Base-by-base conservation (phyloP, 2,888 invertebrate genomes). In the Papilio demoleus region DNA sequence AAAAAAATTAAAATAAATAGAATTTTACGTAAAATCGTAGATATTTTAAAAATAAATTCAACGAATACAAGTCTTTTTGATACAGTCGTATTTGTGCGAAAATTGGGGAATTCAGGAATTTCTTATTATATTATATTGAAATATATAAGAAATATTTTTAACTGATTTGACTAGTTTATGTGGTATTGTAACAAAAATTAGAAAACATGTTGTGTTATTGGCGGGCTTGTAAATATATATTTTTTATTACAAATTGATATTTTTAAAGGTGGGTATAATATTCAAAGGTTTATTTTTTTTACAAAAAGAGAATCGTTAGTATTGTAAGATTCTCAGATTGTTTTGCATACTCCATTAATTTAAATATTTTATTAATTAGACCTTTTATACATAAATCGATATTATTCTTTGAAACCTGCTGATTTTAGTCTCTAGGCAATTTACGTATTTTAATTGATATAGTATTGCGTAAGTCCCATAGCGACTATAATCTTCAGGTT, bases 1-100 rank as follows among this genome's bases (percentile, higher is more conserved):
- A 50, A 61, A 66, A 38, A 24, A 59, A 22, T 31, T 22, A 59
- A 66, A 53, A 17, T 36, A 64, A 56, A 64, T 27, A 56, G 9
- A 38, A 11, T 42, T n/a, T 24, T 17, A 40, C 17, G 19, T 56
- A 42, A 27, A 19, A 31, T 19, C 17, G 6, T 47, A 27, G 6
- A 0, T 5, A 31, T 56, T n/a, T n/a, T 31, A 53, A 47, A 47
- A 22, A 42, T 19, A 45, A 45, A 11, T 22, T 47, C 47, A 47
- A 53, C 2, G 6, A 53, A n/a, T 53, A 2, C 53, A 53, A 53
- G 53, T 53, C 27, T 53, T 53, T 24, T 27, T 53, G 14, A 14
- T 2, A 47, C 6, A n/a, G n/a, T 27, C 14, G 8, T 56, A 17
- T 56, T 56, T 56, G 31, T 56, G 53, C 53, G 31, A 9, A 27